Evolutionary conservation across 2,888 invertebrate genomes (phyloP).

Genomic region (Podabrus alpinus): DNA sequence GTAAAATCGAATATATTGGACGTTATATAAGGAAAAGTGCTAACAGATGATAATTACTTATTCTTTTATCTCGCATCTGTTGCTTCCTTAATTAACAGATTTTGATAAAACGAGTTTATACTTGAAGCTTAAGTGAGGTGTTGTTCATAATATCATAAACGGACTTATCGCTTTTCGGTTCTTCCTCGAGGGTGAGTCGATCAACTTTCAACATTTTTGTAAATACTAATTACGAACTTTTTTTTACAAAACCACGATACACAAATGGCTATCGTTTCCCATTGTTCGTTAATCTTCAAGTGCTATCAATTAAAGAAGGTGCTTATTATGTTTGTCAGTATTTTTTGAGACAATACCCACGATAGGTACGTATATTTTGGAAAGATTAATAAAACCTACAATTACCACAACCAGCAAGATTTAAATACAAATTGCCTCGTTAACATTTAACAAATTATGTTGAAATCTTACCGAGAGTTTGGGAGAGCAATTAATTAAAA

Average conservation of each 20-base stretch:
- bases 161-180: background rate
- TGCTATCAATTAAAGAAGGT: conserved; percentile 45
- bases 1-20: conserved; percentile 22
- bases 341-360: conserved; percentile 42
- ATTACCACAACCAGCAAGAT: conserved; percentile 13
- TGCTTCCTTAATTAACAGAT: conserved; percentile 13
- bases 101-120: background rate
- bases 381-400: conserved; percentile 17
- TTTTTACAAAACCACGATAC: conserved; percentile 8
- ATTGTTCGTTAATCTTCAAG: conserved; percentile 44
- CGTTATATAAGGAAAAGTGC: conserved; percentile 15
- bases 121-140: background rate
- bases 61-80: conserved; percentile 23
- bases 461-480: background rate
- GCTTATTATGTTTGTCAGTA: conserved; percentile 40
- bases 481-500: background rate
- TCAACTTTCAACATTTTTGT: background rate
- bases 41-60: conserved; percentile 25
- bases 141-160: background rate
- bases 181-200: background rate
- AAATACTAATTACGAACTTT: background rate
- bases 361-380: conserved; percentile 34
- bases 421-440: background rate
- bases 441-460: background rate
- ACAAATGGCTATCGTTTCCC: conserved; percentile 38